Evolutionary conservation across 1,140 invertebrate genomes (phyloP).

Genomic region (Protaetia brevitarsis): DNA sequence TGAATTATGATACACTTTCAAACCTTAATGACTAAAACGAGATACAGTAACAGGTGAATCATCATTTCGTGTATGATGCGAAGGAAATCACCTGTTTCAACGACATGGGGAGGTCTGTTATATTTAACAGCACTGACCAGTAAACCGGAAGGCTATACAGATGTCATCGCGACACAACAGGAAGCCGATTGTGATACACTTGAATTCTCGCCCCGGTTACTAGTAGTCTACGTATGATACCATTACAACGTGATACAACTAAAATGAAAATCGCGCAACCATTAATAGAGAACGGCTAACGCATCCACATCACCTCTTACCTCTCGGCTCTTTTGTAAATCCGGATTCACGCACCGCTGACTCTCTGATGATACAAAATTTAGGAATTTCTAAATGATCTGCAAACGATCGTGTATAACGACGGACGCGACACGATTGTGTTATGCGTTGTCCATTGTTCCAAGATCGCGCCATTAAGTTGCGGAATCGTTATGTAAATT

Average conservation of each 20-base stretch:
- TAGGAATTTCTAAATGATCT: slow-evolving; percentile 10
- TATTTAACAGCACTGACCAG: not conserved
- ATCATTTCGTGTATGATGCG: not conserved
- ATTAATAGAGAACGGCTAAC: not conserved
- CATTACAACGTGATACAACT: not conserved
- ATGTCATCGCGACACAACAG: slow-evolving; percentile 7
- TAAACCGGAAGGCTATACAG: not conserved
- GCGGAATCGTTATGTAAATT: slow-evolving; percentile 10
- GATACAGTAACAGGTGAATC: not conserved
- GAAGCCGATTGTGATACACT: slow-evolving; percentile 1
- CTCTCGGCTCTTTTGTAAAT: not conserved
- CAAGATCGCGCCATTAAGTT: not conserved
- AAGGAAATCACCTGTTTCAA: not conserved
- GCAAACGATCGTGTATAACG: not conserved
- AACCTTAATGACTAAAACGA: too few relatives aligned
- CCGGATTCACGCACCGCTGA: slow-evolving; percentile 9
- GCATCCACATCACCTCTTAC: not conserved
- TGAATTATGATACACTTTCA: too few relatives aligned
- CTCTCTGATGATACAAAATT: slow-evolving; percentile 7
- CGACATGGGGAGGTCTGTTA: not conserved
- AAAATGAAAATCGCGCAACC: not conserved
- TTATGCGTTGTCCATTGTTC: not conserved
- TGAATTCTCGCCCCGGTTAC: too few relatives aligned
- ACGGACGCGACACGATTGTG: slow-evolving; percentile 4
- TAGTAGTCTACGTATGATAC: not conserved